Percentiles rank a stretch among this genome's conserved stretches.
Conservation (phyloP, 2,888 invertebrate species). For the Melanargia galathea region DNA sequence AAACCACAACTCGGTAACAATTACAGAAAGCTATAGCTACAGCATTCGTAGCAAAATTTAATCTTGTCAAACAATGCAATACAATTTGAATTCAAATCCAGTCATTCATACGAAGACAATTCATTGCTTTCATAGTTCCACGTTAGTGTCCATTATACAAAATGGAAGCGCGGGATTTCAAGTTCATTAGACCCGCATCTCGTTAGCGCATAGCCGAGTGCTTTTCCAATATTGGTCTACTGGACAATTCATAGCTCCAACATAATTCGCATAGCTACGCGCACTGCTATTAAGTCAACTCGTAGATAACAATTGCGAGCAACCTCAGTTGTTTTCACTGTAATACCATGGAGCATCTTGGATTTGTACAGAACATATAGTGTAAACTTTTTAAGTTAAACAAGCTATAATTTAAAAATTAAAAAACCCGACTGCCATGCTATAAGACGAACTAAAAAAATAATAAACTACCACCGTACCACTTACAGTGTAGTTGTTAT, state of each 20-base stretch:
- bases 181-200: constrained; percentile 78
- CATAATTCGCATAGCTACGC: constrained; percentile 41
- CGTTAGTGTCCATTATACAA: constrained; percentile 70
- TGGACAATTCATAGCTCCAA: constrained; percentile 56
- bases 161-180: constrained; percentile 77
- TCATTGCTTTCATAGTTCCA: constrained; percentile 53
- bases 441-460: too few relatives aligned
- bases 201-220: constrained; percentile 75
- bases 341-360: neutral
- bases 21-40: too few relatives aligned
- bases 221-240: constrained; percentile 75
- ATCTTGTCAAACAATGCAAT: constrained; percentile 7
- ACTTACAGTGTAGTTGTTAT: too few relatives aligned
- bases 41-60: neutral
- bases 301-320: constrained; percentile 2
- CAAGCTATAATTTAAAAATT: too few relatives aligned
- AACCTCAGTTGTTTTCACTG: neutral
- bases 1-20: too few relatives aligned
- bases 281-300: constrained; percentile 12
- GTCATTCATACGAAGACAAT: constrained; percentile 12
- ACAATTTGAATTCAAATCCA: constrained; percentile 26
- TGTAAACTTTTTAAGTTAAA: too few relatives aligned
- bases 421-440: too few relatives aligned
- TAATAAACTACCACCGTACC: too few relatives aligned
- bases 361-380: too few relatives aligned